A percentile compares a stretch with the other conserved stretches of the same genome.
phyloP scores from a whole-genome alignment of 2,797 vertebrate species.

The Phylloscopus collybita region DNA sequence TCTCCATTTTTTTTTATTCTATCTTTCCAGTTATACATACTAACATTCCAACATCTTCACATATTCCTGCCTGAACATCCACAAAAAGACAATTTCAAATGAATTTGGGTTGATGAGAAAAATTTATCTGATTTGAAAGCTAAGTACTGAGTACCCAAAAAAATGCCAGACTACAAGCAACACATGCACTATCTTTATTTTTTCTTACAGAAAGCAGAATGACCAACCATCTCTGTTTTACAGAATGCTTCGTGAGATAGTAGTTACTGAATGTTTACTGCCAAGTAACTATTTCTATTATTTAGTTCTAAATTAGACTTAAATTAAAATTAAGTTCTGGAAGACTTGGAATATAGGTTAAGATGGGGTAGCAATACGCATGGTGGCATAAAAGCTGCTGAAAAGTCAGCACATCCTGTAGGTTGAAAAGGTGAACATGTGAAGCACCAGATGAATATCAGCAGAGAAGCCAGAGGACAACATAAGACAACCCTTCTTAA shows the following conservation, averaged over 20 bases:
- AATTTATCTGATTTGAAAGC: not conserved
- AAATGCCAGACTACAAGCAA: not conserved
- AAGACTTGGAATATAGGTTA: not conserved
- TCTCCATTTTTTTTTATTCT: not conserved
- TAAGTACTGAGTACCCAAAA: not conserved
- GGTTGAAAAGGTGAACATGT: accelerated
- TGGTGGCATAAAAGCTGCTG: not conserved
- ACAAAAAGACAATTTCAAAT: not conserved
- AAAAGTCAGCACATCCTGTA: not conserved
- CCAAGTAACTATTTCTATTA: not conserved
- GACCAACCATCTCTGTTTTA: not conserved
- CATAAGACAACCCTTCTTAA: not conserved
- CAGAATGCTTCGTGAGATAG: not conserved
- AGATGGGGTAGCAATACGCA: not conserved
- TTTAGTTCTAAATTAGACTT: not conserved
- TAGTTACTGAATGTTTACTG: not conserved
- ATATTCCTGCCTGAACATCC: not conserved
- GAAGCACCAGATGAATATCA: not conserved
- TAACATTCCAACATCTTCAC: not conserved
- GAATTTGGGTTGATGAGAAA: not conserved
- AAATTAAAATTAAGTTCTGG: not conserved
- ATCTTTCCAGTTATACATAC: not conserved
- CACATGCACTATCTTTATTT: not conserved
- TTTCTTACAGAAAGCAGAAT: not conserved
- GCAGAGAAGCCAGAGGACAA: not conserved